Evolutionary conservation across 2,797 vertebrate genomes (phyloP), one percentile per base, ranked within the genome.

Genomic region (Sebastes diploproa): DNA sequence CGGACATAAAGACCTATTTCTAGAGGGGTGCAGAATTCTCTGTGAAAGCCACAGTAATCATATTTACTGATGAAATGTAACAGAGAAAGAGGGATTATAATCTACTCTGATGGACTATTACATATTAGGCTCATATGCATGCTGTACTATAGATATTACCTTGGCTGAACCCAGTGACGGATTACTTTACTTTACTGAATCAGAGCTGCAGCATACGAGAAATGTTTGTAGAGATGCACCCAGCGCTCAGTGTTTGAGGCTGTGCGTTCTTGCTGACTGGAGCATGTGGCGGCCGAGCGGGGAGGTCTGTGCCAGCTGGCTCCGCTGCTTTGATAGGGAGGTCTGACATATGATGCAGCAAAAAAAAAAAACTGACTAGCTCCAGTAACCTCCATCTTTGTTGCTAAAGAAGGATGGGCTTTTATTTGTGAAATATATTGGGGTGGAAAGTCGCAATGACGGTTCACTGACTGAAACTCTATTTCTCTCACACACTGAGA

Each of bases 301-400:
- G 12, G 46, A 46, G 29, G 60, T 60, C 63, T 2, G 13, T 66
- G 85, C 86, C 88, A 91, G 89, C 86, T 88, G 87, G 90, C 88
- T 77, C 4, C 0, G 3, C n/a, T 25, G 27, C 78, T 80, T 61
- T 77, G 75, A 73, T 55, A 8, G 72, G 76, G 61, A 72, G 56
- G 54, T 78, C 72, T 85, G 78, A 81, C 80, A 82, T 80, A 88
- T 82, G 88, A 90, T 82, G 80, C 90, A 83, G 85, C 83, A 77
- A 72, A 84, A 86, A 83, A 86, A 83, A 25, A 3, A 50, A 61
- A 30, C 34, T 1, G 67, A 50, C 72, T 1, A 46, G 38, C 56
- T 77, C 27, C 64, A 64, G 42, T 23, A 71, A 50, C 69, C 63
- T 55, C 42, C 56, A 23, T 75, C 58, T 63, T 29, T 72, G 72